A percentile compares a stretch with the other conserved stretches of the same genome.
Conservation (phyloP, 2,888 invertebrate genomes). For the Calliscelio sp. region DNA sequence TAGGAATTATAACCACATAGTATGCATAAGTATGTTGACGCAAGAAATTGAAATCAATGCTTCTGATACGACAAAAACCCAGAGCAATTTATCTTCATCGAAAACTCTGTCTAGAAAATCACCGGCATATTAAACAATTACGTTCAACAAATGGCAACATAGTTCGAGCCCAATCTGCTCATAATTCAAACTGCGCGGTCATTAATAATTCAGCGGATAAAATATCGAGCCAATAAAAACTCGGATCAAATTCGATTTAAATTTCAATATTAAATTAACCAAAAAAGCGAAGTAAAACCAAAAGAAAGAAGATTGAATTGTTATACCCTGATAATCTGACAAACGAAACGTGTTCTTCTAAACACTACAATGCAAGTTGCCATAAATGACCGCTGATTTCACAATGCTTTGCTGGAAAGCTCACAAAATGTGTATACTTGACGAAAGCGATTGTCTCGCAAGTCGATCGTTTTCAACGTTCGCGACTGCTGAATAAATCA, state of each 20-base stretch:
- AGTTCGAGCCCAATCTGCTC: slow-evolving; percentile 13
- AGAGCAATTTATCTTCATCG: slow-evolving; percentile 25
- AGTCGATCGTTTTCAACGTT: slow-evolving; percentile 67
- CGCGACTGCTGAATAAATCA: slow-evolving; percentile 67
- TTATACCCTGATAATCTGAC: no score
- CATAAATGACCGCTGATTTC: slow-evolving; percentile 62
- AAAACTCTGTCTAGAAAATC: slow-evolving; percentile 9
- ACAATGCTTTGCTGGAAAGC: slow-evolving; percentile 56
- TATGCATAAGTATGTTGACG: slow-evolving; percentile 52
- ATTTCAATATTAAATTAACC: no score
- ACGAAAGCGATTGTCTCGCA: slow-evolving; percentile 68
- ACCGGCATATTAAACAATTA: slow-evolving; percentile 18
- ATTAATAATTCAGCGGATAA: slow-evolving; percentile 24
- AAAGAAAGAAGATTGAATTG: no score
- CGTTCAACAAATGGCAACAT: slow-evolving; percentile 18
- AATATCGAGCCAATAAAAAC: slow-evolving; percentile 9
- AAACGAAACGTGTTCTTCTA: slow-evolving; percentile 31
- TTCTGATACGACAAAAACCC: slow-evolving; percentile 39
- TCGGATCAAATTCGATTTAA: no score
- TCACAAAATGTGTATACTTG: slow-evolving; percentile 58
- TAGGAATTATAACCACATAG: slow-evolving; percentile 50
- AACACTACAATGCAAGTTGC: slow-evolving; percentile 7
- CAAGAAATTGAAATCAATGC: slow-evolving; percentile 45
- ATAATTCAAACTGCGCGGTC: slow-evolving; percentile 9
- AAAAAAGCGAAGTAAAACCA: slow-evolving; percentile 45